Percentiles rank a stretch among this genome's conserved stretches.
Evolutionary conservation across 2,888 invertebrate species (phyloP).

Genomic region (Troilus luridus): DNA sequence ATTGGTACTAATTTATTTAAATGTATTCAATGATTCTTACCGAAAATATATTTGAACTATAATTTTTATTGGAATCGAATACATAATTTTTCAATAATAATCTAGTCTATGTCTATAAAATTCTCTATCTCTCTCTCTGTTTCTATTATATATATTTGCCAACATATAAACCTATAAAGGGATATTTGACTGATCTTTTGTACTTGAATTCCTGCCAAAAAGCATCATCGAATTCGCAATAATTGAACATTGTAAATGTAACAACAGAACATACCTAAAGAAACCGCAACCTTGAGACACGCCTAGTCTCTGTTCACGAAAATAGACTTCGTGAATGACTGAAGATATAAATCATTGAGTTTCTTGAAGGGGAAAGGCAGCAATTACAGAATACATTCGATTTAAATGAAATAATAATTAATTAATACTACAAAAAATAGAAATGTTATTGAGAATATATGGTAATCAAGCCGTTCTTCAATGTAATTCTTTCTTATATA

Average conservation of each 20-base stretch:
- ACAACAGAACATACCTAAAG: background rate
- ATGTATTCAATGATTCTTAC: too few relatives aligned
- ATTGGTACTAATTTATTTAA: too few relatives aligned
- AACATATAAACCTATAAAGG: too few relatives aligned
- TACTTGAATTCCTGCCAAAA: background rate
- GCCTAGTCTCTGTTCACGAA: conserved; percentile 5
- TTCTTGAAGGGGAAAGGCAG: background rate
- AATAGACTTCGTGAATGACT: conserved; percentile 35
- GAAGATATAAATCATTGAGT: background rate
- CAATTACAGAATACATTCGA: background rate
- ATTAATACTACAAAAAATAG: background rate
- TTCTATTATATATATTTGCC: too few relatives aligned
- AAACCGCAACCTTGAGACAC: conserved; percentile 33
- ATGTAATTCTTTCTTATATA: too few relatives aligned
- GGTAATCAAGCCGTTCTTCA: background rate
- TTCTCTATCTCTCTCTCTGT: too few relatives aligned
- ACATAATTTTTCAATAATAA: too few relatives aligned
- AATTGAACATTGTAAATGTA: background rate
- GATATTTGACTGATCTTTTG: too few relatives aligned
- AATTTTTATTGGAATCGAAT: too few relatives aligned
- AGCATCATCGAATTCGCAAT: background rate
- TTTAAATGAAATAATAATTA: background rate
- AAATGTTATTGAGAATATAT: background rate
- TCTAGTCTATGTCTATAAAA: too few relatives aligned
- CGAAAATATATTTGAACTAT: too few relatives aligned